Base-by-base conservation (phyloP, 2,113 vertebrate species). In the Phyllostomus discolor region DNA sequence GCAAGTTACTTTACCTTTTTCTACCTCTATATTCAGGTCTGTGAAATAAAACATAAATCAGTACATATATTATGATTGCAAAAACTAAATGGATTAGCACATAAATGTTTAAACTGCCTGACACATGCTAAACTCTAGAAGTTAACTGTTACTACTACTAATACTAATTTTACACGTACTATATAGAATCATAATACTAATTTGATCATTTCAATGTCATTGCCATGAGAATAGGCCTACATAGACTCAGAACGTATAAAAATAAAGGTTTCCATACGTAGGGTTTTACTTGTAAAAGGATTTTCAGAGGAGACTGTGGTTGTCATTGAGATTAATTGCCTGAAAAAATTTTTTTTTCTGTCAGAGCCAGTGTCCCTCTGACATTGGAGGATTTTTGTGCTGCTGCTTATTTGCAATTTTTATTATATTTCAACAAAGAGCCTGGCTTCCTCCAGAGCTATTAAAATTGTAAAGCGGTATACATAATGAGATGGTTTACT, bases 241-340 rank as follows among this genome's bases (percentile, higher is more conserved):
- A 31, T 24, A 75, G 75, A 86, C 64, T 86, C 8, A 19, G 70
- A 94, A 89, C 19, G 26, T 26, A 85, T 33, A 91, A 95, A 59
- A 38, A 79, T 59, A 48, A 86, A 90, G n/a, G 72, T 35, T 59
- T n/a, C 38, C 48, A 64, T 50, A 46, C 26, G 76, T 89, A 35
- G 22, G 33, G 20, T 86, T 96, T 79, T 84, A 75, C 90, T 81
- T 91, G 70, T 5, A 14, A 81, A 59, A 81, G 66, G 22, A 95
- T 92, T 88, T 95, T 91, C 66, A 75, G 52, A 73, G 14, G 64
- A 95, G 59, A 76, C 54, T 62, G 8, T 76, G 72, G 48, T 41
- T 91, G 43, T 93, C 72, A 88, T 50, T 95, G 93, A 91, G 90
- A 95, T 96, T 80, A 88, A 96, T 85, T 20, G 16, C 33, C 38